Percentiles rank a stretch among this genome's conserved stretches.
These are phyloP conservation scores for Elmis aenea DNA, from an alignment of 2,888 invertebrate species.

Conservation along the genomic window DNA sequence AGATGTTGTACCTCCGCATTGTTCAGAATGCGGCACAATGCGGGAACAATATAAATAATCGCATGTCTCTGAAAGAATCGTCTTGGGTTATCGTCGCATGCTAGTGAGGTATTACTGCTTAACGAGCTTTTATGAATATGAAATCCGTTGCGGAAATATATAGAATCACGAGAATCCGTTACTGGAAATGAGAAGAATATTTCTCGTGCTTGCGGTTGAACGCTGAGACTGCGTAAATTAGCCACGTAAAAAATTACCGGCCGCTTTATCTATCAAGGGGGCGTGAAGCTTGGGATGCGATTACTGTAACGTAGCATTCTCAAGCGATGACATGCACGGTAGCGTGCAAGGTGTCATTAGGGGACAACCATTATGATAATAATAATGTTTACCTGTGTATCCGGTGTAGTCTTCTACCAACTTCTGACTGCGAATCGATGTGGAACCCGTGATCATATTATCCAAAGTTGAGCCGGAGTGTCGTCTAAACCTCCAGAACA, in stretches of 20 bases:
- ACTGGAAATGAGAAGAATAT: constrained; percentile 13
- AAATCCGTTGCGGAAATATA: constrained; percentile 28
- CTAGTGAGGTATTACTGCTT: constrained; percentile 25
- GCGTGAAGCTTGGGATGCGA: constrained; percentile 12
- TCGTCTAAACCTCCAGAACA: constrained; percentile 55
- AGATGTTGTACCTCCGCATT: constrained; percentile 12
- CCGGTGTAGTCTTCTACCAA: constrained; percentile 55
- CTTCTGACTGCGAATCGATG: constrained; percentile 57
- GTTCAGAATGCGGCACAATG: constrained; percentile 16
- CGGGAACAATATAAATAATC: constrained; percentile 18
- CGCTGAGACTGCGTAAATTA: constrained; percentile 10
- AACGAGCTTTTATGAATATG: constrained; percentile 30
- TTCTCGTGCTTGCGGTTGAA: constrained; percentile 6
- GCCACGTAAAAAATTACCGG: constrained; percentile 12
- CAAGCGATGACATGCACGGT: constrained; percentile 16
- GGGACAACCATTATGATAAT: constrained; percentile 14
- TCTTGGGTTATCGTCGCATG: constrained; percentile 28
- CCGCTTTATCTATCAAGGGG: constrained; percentile 10
- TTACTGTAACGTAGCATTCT: constrained; percentile 9
- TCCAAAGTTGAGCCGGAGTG: constrained; percentile 49
- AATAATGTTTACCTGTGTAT: constrained; percentile 32
- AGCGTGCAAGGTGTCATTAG: constrained; percentile 18
- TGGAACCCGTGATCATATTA: constrained; percentile 58
- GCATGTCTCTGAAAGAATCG: constrained; percentile 18
- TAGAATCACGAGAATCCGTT: constrained; percentile 21